These are phyloP conservation scores for Rhinichthys osculus DNA, from an alignment of 2,797 vertebrate genomes.

Conservation along the genomic window DNA sequence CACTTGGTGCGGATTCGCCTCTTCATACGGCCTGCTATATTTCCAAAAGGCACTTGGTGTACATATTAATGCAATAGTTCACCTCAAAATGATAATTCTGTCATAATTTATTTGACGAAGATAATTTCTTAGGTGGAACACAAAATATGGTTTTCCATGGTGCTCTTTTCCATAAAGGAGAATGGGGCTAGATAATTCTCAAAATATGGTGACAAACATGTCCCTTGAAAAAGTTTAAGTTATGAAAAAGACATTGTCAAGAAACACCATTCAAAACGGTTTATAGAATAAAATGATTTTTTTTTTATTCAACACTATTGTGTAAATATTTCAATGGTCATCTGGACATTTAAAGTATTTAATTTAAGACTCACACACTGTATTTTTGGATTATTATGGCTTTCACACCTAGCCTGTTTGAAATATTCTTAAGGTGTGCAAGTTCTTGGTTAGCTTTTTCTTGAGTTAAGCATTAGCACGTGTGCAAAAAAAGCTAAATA, in stretches of 20 bases:
- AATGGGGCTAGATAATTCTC: not conserved
- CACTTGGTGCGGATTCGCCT: not conserved
- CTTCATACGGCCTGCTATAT: constrained; percentile 16
- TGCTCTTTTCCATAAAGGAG: not conserved
- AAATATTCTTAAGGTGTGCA: not conserved
- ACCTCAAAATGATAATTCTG: not conserved
- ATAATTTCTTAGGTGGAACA: not conserved
- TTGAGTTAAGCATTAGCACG: not conserved
- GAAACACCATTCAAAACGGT: not conserved
- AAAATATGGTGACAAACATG: not conserved
- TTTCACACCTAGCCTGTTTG: not conserved
- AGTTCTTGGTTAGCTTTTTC: not conserved
- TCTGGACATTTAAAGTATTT: not conserved
- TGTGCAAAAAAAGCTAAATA: not conserved
- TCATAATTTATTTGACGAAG: not conserved
- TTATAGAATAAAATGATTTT: not conserved
- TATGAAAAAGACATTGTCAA: not conserved
- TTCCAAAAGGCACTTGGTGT: not conserved
- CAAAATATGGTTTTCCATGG: not conserved
- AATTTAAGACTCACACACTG: not conserved
- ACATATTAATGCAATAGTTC: constrained; percentile 15
- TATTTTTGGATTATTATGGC: not conserved
- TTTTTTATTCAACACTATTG: not conserved
- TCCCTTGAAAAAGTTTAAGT: not conserved
- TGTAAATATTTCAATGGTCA: not conserved